A percentile compares a stretch with the other conserved stretches of the same genome.
Conservation (phyloP, 1,140 invertebrate species). For the Polypedilum pembai region DNA sequence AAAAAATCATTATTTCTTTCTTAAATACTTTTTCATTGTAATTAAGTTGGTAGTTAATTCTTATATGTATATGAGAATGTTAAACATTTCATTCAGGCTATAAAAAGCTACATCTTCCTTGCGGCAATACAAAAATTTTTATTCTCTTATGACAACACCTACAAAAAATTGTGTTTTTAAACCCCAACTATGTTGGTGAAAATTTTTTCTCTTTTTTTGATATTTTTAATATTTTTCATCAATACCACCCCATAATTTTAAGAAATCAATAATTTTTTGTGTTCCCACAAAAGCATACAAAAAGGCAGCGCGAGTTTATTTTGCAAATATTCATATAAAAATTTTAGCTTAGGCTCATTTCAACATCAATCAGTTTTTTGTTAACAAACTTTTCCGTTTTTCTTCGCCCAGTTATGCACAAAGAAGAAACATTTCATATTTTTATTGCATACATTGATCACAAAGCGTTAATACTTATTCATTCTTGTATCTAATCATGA, state of each 20-base stretch:
- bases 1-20: too few relatives aligned
- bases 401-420: not conserved
- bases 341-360: not conserved
- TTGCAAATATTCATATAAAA: slow-evolving; percentile 14
- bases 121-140: not conserved
- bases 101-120: slow-evolving; percentile 23
- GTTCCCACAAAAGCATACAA: not conserved
- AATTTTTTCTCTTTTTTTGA: not conserved
- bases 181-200: not conserved
- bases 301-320: slow-evolving; percentile 15
- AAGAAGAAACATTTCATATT: not conserved
- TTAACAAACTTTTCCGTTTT: not conserved
- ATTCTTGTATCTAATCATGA: not conserved
- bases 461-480: not conserved
- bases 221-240: not conserved
- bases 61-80: slow-evolving; percentile 24
- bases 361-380: not conserved
- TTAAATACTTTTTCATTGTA: not conserved
- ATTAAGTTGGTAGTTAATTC: not conserved
- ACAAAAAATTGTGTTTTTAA: not conserved
- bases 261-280: not conserved
- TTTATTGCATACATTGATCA: slow-evolving; percentile 18
- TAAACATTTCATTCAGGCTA: slow-evolving; percentile 25
- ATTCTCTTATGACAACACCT: not conserved
- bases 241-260: not conserved